Percentiles rank a stretch among this genome's conserved stretches.
Evolutionary conservation across 1,140 invertebrate genomes (phyloP).

Genomic region (Dendrolimus punctatus): DNA sequence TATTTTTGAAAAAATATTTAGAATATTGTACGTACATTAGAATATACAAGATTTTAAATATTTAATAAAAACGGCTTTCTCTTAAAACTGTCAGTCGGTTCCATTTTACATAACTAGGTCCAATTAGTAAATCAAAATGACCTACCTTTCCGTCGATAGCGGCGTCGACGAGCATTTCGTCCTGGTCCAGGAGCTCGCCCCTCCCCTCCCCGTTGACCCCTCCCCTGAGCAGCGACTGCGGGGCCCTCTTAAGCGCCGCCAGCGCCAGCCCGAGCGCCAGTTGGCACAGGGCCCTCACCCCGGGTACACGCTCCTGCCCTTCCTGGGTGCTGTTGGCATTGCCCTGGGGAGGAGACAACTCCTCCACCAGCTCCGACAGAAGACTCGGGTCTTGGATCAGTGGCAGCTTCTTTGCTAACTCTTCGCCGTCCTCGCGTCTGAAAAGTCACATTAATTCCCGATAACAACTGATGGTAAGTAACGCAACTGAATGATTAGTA

Average conservation of each 20-base stretch:
- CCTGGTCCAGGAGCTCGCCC: constrained; percentile 76
- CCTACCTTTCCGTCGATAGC: constrained; percentile 82
- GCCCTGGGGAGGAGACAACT: constrained; percentile 65
- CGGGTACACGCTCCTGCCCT: constrained; percentile 60
- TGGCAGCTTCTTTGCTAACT: constrained; percentile 81
- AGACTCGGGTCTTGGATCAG: constrained; percentile 80
- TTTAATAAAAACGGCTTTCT: no score
- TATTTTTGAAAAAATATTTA: no score
- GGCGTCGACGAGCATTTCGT: constrained; percentile 82
- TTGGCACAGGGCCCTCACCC: constrained; percentile 82
- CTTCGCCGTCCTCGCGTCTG: constrained; percentile 75
- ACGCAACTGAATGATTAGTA: no score
- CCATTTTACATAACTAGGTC: no score
- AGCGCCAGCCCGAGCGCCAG: constrained; percentile 87
- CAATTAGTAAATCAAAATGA: no score
- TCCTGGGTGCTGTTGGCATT: constrained; percentile 61
- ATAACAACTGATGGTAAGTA: no score
- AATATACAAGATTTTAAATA: no score
- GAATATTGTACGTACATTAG: no score
- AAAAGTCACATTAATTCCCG: constrained; percentile 6
- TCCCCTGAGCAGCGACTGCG: constrained; percentile 40
- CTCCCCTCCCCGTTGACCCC: constrained; percentile 23
- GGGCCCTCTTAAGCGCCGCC: constrained; percentile 80
- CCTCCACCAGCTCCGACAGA: constrained; percentile 69
- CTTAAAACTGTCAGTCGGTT: no score